phyloP scores from a whole-genome alignment of 2,113 vertebrate species.

The Chloropsis hardwickii region DNA sequence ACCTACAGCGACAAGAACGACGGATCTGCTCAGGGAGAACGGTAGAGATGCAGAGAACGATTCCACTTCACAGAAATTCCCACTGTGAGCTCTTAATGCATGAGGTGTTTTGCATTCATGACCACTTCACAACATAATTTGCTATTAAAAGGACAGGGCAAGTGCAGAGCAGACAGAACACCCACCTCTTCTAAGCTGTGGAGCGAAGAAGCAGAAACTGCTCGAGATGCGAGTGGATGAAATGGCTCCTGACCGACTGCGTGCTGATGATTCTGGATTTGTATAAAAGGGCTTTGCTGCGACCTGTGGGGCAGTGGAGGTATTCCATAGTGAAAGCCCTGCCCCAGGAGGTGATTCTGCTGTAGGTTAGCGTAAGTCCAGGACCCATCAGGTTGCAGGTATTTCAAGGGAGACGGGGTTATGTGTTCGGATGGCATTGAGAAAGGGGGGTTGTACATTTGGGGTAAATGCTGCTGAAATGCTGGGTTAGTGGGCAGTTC shows the following conservation, averaged over 20 bases:
- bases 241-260: slow-evolving; percentile 86
- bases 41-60: background rate
- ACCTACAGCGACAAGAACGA: background rate
- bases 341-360: slow-evolving; percentile 88
- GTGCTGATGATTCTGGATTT: slow-evolving; percentile 88
- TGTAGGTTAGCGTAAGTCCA: slow-evolving; percentile 89
- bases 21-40: rapidly evolving
- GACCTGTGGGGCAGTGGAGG: slow-evolving; percentile 88
- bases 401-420: slow-evolving; percentile 88
- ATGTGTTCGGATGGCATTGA: slow-evolving; percentile 85
- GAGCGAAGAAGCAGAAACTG: slow-evolving; percentile 89
- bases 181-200: slow-evolving; percentile 96
- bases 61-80: background rate
- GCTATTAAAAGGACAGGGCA: background rate
- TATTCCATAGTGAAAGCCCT: slow-evolving; percentile 88
- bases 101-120: background rate
- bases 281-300: slow-evolving; percentile 91
- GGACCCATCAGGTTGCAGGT: slow-evolving; percentile 90
- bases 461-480: slow-evolving; percentile 84
- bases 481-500: slow-evolving; percentile 81
- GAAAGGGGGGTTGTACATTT: slow-evolving; percentile 83
- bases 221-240: slow-evolving; percentile 86
- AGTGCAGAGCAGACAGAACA: background rate
- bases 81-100: rapidly evolving
- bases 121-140: background rate